Evolutionary conservation across 2,888 invertebrate species (phyloP), one percentile per base, ranked within the genome.

Genomic region (Chrysopilus asiliformis): DNA sequence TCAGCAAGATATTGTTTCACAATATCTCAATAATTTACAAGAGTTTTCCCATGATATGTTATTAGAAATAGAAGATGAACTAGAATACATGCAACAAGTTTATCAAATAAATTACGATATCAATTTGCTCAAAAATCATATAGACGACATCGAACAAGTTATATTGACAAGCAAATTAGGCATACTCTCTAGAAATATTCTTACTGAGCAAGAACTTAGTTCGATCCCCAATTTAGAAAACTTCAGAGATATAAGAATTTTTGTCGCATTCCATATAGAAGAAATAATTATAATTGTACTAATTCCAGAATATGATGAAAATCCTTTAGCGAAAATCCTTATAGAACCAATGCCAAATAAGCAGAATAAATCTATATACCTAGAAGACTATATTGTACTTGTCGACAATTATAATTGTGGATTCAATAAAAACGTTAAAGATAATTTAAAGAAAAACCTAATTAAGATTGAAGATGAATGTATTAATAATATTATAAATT

Each of bases 131-230:
- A n/a, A n/a, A n/a, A n/a, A n/a, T n/a, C n/a, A n/a, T n/a, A n/a
- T n/a, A n/a, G n/a, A n/a, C n/a, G n/a, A n/a, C n/a, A n/a, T n/a
- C n/a, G n/a, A n/a, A n/a, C n/a, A n/a, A n/a, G n/a, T n/a, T n/a
- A n/a, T n/a, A n/a, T n/a, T n/a, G n/a, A n/a, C n/a, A n/a, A n/a
- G n/a, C n/a, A n/a, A n/a, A n/a, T n/a, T 34, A 24, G 34, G 30
- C 13, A 41, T 38, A n/a, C 27, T 39, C 17, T 36, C 32, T 4
- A 22, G 19, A 20, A 39, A 39, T 31, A 39, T 36, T 18, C 16
- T 39, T 20, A 24, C 25, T 10, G 17, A 36, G 16, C 9, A 28
- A 3, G 37, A 37, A 25, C 8, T 39, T 8, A n/a, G 31, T 22
- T 18, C 17, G 19, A 30, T 35, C 5, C 19, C 31, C 34, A 25